Base-by-base conservation (phyloP, 2,113 vertebrate species). In the Limnothrissa miodon region DNA sequence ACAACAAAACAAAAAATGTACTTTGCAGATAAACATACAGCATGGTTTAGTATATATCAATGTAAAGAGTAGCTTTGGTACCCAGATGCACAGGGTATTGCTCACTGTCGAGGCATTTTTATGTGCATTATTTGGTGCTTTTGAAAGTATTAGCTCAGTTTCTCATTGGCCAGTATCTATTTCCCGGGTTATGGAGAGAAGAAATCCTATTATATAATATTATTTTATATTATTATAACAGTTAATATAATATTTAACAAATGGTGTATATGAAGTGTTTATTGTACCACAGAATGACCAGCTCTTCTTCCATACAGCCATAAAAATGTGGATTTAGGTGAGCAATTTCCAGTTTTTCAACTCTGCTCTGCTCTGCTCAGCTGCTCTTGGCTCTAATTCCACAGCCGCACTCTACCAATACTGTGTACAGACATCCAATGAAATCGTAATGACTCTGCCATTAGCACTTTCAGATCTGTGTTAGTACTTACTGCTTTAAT, bases 391-490 rank as follows among this genome's bases (percentile, higher is more conserved):
- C 33, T 19, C 13, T 10, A 13, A 74, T 15, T 11, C 29, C 29
- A 33, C 66, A 15, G 33, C 62, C 1, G 9, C 15, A 15, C 66
- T 74, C 29, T 29, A 36, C 21, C 5, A 56, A 23, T 23, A n/a
- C n/a, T n/a, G n/a, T n/a, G n/a, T n/a, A 56, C 25, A 74, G 29
- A 36, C 11, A 36, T 74, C 13, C 36, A 74, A 74, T 74, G 66
- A 74, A 74, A 74, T 74, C 25, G 4, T 74, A 74, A 36, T 74
- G 66, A 33, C 66, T 74, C 3, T 36, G 62, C 66, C 66, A 74
- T 74, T 74, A 74, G 25, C 66, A 74, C 33, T 74, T 74, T 74
- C 66, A 74, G 36, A 62, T 62, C 59, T 62, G 25, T 25, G 23
- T 29, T 29, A 74, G 33, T 36, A 11, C 66, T 74, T 74, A 74